phyloP scores from a whole-genome alignment of 1,140 invertebrate species.

The Diprion similis region DNA sequence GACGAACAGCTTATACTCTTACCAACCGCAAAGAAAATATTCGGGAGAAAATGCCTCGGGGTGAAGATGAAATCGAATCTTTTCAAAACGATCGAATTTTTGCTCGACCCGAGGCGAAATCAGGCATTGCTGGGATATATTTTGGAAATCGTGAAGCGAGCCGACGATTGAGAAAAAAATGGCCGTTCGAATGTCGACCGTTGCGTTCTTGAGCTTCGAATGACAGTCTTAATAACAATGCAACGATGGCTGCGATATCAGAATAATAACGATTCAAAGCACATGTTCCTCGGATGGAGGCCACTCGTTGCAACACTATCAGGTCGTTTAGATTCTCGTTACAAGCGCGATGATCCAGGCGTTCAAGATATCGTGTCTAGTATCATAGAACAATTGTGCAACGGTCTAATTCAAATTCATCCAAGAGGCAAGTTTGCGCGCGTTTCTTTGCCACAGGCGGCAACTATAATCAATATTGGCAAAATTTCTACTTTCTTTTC shows the following conservation, averaged over 20 bases:
- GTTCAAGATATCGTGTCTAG: too few relatives aligned
- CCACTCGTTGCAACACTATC: neutral
- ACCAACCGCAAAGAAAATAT: neutral
- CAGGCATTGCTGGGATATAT: too few relatives aligned
- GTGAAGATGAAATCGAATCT: neutral
- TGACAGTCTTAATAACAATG: neutral
- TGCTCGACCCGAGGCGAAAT: neutral
- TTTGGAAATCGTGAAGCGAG: too few relatives aligned
- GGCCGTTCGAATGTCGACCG: too few relatives aligned
- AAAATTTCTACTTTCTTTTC: too few relatives aligned
- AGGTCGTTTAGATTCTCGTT: neutral
- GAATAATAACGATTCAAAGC: constrained; percentile 4
- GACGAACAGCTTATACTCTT: neutral
- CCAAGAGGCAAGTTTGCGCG: too few relatives aligned
- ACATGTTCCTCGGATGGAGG: neutral
- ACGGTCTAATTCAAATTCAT: too few relatives aligned
- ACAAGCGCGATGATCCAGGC: neutral
- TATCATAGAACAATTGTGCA: too few relatives aligned
- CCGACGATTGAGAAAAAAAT: too few relatives aligned
- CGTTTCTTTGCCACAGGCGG: too few relatives aligned
- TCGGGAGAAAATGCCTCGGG: neutral
- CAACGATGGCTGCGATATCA: neutral
- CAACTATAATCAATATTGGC: too few relatives aligned
- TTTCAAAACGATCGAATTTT: neutral
- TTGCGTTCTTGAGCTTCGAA: neutral